phyloP scores from a whole-genome alignment of 1,140 invertebrate species.

The Micrasema longulum region DNA sequence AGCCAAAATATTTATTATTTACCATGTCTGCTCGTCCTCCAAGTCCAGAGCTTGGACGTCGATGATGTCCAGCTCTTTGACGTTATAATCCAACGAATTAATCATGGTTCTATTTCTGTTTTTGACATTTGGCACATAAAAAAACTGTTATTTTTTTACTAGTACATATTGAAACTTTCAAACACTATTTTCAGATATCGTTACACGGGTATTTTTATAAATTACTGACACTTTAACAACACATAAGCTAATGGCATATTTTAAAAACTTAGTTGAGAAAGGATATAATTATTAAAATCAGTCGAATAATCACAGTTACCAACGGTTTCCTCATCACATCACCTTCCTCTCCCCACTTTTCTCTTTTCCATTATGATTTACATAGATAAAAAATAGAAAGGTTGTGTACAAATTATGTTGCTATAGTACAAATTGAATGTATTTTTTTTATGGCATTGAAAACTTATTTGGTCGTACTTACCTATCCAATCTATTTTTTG shows the following conservation, averaged over 20 bases:
- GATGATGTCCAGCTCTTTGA: slow-evolving; percentile 45
- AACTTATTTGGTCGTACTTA: no score
- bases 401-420: no score
- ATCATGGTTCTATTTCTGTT: slow-evolving; percentile 48
- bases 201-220: neutral
- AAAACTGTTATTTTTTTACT: slow-evolving; percentile 44
- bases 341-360: no score
- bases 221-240: slow-evolving; percentile 15
- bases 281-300: slow-evolving; percentile 35
- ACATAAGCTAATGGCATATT: slow-evolving; percentile 21
- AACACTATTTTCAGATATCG: slow-evolving; percentile 19
- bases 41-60: slow-evolving; percentile 44
- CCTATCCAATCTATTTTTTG: no score
- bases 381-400: no score
- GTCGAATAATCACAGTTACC: slow-evolving; percentile 46
- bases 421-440: no score
- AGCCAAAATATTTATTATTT: slow-evolving; percentile 11
- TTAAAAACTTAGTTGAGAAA: slow-evolving; percentile 25
- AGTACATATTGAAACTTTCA: slow-evolving; percentile 44
- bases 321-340: slow-evolving; percentile 29
- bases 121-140: slow-evolving; percentile 51
- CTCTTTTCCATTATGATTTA: no score
- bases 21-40: slow-evolving; percentile 47
- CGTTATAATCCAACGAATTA: slow-evolving; percentile 40
- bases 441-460: no score